These are phyloP conservation scores for Epinephelus malabaricus DNA, from an alignment of 2,797 vertebrate genomes.

Conservation along the genomic window DNA sequence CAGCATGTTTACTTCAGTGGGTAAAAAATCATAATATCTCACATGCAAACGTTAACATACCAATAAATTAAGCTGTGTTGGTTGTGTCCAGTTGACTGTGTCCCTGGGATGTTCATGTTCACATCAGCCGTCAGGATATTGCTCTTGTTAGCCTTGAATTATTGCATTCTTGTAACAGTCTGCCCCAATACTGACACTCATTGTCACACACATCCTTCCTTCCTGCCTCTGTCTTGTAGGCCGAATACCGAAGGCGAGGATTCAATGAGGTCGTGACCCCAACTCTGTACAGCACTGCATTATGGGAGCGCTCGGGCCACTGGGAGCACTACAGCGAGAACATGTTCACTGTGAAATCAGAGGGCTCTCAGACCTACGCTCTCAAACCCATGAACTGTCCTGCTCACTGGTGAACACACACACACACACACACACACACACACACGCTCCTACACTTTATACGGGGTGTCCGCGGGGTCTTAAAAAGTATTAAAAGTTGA, in stretches of 20 bases:
- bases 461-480: no score
- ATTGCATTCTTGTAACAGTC: conserved; percentile 39
- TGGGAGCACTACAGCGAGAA: conserved; percentile 94
- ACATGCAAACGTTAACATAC: background rate
- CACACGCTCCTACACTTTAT: background rate
- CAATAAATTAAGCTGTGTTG: conserved; percentile 5
- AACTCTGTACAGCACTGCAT: conserved; percentile 89
- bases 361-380: conserved; percentile 86
- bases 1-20: no score
- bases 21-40: no score
- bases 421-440: conserved; percentile 2
- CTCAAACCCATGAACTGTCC: conserved; percentile 99
- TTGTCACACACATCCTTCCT: conserved; percentile 55
- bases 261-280: conserved; percentile 95
- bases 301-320: conserved; percentile 96
- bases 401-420: conserved; percentile 90
- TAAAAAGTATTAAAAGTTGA: no score
- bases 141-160: conserved; percentile 45
- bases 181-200: conserved; percentile 36
- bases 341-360: conserved; percentile 90
- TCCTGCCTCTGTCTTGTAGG: conserved; percentile 76
- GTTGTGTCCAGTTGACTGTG: conserved; percentile 4
- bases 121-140: conserved; percentile 63
- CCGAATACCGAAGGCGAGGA: conserved; percentile 90
- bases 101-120: conserved; percentile 20